Evolutionary conservation across 2,797 vertebrate species (phyloP).

Genomic region (Mionectes olivaceus): DNA sequence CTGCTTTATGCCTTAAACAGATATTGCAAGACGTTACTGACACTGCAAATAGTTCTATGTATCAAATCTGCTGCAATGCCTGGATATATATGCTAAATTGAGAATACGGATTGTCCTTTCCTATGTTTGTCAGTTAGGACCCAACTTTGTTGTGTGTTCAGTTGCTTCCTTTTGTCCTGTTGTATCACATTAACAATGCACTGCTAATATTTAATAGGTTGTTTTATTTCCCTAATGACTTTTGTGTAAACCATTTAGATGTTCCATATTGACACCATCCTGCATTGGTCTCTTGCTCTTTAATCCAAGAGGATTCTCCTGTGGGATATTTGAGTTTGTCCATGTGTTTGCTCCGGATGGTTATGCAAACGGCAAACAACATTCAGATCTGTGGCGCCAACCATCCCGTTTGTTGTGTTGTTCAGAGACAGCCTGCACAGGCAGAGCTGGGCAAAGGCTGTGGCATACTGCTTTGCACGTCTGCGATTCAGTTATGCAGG

Average conservation of each 20-base stretch:
- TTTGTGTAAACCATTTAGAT: conserved; percentile 4
- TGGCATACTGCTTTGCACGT: background rate
- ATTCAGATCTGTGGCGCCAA: background rate
- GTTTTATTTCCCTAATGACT: background rate
- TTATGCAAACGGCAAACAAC: background rate
- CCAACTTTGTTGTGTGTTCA: conserved; percentile 6
- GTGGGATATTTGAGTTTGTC: background rate
- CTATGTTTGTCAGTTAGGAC: background rate
- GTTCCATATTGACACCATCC: background rate
- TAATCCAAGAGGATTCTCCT: background rate
- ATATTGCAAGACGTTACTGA: background rate
- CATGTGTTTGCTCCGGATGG: background rate
- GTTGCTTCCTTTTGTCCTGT: conserved; percentile 5
- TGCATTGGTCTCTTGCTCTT: conserved; percentile 3
- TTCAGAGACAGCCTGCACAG: background rate
- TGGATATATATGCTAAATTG: background rate
- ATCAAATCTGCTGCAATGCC: background rate
- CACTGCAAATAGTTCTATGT: background rate
- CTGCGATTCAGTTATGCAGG: background rate
- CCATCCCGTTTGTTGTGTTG: background rate
- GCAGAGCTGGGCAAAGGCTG: background rate
- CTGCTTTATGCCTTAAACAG: background rate
- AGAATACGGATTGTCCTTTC: background rate
- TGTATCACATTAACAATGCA: background rate
- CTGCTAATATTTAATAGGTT: background rate